Percentiles rank a stretch among this genome's conserved stretches.
Conservation (phyloP, 2,113 vertebrate species). For the Psittacus erithacus region DNA sequence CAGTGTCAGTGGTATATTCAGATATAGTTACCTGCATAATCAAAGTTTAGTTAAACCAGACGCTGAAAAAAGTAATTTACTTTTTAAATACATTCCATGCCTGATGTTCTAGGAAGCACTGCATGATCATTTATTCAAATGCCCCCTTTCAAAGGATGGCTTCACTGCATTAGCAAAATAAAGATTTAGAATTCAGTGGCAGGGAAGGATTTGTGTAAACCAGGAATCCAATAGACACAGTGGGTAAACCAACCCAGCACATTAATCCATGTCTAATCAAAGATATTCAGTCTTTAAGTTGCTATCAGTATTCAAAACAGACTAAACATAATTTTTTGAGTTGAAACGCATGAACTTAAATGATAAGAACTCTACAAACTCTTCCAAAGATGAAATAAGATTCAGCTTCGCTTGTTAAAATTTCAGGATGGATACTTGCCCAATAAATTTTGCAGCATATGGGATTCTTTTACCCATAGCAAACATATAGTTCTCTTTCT, state of each 20-base stretch:
- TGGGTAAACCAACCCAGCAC: neutral
- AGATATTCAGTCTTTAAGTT: neutral
- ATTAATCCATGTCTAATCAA: neutral
- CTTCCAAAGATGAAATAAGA: neutral
- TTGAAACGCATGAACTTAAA: neutral
- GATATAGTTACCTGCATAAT: neutral
- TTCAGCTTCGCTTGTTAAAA: neutral
- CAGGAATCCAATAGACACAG: neutral
- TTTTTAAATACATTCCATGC: neutral
- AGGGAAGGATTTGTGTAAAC: neutral
- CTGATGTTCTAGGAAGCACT: neutral
- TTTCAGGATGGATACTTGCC: neutral
- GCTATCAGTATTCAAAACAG: neutral
- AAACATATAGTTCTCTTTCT: neutral
- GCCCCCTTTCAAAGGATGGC: neutral
- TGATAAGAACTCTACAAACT: neutral
- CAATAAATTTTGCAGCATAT: neutral
- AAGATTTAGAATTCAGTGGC: neutral
- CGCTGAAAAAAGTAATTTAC: neutral
- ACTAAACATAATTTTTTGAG: fast-evolving
- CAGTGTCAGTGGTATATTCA: neutral
- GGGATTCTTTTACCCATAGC: neutral
- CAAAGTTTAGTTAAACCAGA: neutral
- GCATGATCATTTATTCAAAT: neutral
- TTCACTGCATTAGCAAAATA: neutral